These are phyloP conservation scores for Eupithecia vulgata DNA, from an alignment of 2,888 invertebrate genomes.

Conservation along the genomic window DNA sequence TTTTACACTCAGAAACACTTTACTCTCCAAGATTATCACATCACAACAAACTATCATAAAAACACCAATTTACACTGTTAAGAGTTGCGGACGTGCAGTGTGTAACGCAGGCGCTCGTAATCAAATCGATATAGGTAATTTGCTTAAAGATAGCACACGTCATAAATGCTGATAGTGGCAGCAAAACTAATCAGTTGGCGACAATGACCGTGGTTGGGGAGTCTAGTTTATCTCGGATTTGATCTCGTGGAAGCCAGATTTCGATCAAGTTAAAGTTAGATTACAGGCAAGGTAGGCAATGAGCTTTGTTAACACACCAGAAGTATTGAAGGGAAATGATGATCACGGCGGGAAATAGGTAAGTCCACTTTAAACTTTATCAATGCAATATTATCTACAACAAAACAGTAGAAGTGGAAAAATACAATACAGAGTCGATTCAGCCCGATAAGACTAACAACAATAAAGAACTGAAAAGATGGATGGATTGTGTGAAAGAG, in stretches of 20 bases:
- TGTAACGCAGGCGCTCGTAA: slow-evolving; percentile 63
- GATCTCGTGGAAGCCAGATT: background rate
- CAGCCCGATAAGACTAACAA: background rate
- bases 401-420: background rate
- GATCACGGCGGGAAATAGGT: background rate
- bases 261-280: background rate
- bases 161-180: slow-evolving; percentile 69
- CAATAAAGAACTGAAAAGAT: no score
- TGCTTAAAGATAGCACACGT: slow-evolving; percentile 72
- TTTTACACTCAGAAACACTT: slow-evolving; percentile 52
- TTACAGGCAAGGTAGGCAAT: background rate
- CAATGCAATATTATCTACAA: slow-evolving; percentile 13
- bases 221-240: background rate
- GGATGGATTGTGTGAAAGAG: no score
- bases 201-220: slow-evolving; percentile 46
- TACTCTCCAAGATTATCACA: slow-evolving; percentile 51
- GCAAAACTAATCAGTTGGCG: slow-evolving; percentile 50
- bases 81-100: slow-evolving; percentile 72
- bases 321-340: slow-evolving; percentile 5
- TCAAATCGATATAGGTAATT: slow-evolving; percentile 58
- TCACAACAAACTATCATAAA: slow-evolving; percentile 56
- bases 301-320: slow-evolving; percentile 17
- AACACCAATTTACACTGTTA: slow-evolving; percentile 54
- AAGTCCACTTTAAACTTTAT: slow-evolving; percentile 11
- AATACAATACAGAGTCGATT: slow-evolving; percentile 1